Base-by-base conservation (phyloP, 1,140 invertebrate species). In the Leptestheria dahalacensis region DNA sequence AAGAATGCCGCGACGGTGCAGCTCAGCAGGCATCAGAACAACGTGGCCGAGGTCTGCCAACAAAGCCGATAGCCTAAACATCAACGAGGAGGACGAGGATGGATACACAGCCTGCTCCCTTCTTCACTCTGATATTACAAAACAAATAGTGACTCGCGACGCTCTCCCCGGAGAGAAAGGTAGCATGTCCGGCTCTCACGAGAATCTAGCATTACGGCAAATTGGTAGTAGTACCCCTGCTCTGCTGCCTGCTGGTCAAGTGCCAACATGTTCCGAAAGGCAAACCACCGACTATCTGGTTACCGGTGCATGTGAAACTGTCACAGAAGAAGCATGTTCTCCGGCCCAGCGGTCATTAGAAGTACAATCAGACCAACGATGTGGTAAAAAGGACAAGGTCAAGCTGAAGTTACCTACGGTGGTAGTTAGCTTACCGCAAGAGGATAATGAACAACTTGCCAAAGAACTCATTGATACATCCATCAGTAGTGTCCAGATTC, bases 1-100 rank as follows among this genome's bases (percentile, higher is more conserved):
- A 47, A 55, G 53, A 3, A 57, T 62, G 55, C 61, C 61, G 21
- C 26, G 28, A 23, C 24, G 51, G 4, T 60, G 51, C 58, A 52
- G 58, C 25, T 52, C 47, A 18, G 26, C 58, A 25, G 29, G 29
- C 11, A 49, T 28, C 25, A 26, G 41, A 23, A 29, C 33, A 6
- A 6, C 33, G 33, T 9, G 33, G 33, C 15, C 33, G 15, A 15
- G 33, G 15, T 15, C 33, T 15, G 15, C 33, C 33, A 41, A 9
- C 33, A 41, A 41, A 41, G 33, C 6, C 6, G 33, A 41, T 41
- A 41, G 15, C 33, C 33, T 41, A 41, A 41, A 41, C 33, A 41
- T 41, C 3, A 29, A 55, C 53, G 53, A 55, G 33, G 53, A 55
- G 20, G 53, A 55, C 53, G 53, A 55, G 4, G 53, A 55, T 28